Percentiles rank a stretch among this genome's conserved stretches.
phyloP scores from a whole-genome alignment of 2,888 invertebrate genomes.

The Brachyptera risi region DNA sequence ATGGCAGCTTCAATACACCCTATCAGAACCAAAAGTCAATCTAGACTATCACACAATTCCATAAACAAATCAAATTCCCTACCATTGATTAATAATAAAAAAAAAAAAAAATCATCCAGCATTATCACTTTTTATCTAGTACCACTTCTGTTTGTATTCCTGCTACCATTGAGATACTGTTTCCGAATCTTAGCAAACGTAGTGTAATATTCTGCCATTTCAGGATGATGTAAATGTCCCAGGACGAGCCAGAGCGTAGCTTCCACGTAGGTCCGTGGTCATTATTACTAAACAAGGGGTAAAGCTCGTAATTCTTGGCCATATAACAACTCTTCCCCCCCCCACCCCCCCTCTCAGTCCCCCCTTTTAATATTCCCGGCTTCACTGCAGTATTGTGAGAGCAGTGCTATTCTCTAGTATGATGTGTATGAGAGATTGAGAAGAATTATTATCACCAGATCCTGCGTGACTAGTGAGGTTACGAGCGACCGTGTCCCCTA shows the following conservation, averaged over 20 bases:
- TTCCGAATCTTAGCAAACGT: constrained; percentile 6
- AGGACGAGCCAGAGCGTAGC: constrained; percentile 10
- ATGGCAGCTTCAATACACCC: too few relatives aligned
- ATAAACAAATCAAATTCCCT: not conserved
- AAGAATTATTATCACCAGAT: constrained; percentile 30
- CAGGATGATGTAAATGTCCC: constrained; percentile 16
- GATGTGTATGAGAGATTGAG: constrained; percentile 32
- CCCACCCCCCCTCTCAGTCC: constrained; percentile 8
- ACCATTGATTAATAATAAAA: not conserved
- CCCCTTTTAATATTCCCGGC: constrained; percentile 24
- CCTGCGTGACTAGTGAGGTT: constrained; percentile 30
- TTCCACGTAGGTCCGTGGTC: constrained; percentile 16
- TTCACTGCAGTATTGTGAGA: constrained; percentile 30
- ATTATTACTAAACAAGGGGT: constrained; percentile 29
- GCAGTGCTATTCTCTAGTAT: constrained; percentile 18
- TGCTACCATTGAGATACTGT: not conserved
- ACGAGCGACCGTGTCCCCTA: too few relatives aligned
- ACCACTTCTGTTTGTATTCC: not conserved
- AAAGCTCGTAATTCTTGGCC: constrained; percentile 22
- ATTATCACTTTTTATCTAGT: not conserved
- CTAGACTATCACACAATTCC: not conserved
- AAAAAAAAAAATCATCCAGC: not conserved
- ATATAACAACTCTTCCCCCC: constrained; percentile 18
- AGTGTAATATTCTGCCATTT: not conserved
- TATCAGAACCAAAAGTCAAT: too few relatives aligned